A percentile compares a stretch with the other conserved stretches of the same genome.
phyloP scores from a whole-genome alignment of 2,888 invertebrate genomes.

The Allophyes oxyacanthae region DNA sequence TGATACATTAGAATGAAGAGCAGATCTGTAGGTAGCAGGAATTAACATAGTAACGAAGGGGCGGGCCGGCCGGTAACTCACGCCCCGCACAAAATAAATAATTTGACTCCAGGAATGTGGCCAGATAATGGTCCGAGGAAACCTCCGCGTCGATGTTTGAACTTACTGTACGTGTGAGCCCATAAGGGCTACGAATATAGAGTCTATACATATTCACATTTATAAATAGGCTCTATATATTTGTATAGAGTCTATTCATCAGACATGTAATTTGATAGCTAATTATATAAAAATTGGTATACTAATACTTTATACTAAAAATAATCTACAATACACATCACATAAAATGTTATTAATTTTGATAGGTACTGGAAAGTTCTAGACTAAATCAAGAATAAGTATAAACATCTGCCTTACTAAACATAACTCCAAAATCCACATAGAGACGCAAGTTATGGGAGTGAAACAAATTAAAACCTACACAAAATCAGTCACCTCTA shows the following conservation, averaged over 20 bases:
- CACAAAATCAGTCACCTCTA: conserved; percentile 54
- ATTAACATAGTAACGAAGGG: conserved; percentile 88
- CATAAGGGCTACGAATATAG: no score
- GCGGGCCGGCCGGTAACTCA: conserved; percentile 84
- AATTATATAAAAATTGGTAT: no score
- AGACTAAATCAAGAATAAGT: conserved; percentile 2
- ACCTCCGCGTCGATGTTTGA: conserved; percentile 54
- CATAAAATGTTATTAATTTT: neutral
- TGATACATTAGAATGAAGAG: conserved; percentile 62
- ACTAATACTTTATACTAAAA: no score
- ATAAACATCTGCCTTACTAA: conserved; percentile 4
- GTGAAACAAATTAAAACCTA: conserved; percentile 54
- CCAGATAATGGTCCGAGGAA: conserved; percentile 66
- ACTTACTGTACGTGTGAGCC: conserved; percentile 37
- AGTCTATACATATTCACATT: neutral
- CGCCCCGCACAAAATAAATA: conserved; percentile 87
- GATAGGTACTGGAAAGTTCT: conserved; percentile 3
- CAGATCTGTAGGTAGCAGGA: conserved; percentile 70
- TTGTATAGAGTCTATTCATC: neutral
- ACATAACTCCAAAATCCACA: conserved; percentile 22
- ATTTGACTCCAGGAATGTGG: conserved; percentile 79
- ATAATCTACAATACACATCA: no score
- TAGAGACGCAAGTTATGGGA: conserved; percentile 24
- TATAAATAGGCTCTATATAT: neutral
- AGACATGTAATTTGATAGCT: no score